Conservation (phyloP, 2,888 invertebrate genomes). For the Asteroscopus sphinx region DNA sequence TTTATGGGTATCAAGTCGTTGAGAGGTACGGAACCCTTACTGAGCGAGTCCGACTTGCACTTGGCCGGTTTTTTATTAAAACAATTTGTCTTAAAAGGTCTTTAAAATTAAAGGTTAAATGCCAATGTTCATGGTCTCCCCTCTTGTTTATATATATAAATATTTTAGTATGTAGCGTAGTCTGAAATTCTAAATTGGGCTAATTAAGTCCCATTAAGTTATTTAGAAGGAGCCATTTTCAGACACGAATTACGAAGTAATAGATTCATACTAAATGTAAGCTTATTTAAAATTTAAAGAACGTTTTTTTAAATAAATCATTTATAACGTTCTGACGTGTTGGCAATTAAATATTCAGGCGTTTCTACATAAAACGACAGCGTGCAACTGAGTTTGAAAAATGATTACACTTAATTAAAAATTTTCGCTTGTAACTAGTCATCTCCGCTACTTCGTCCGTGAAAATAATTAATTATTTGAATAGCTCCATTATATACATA, state of each 20-base stretch:
- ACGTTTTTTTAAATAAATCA: conserved; percentile 10
- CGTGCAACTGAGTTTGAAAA: conserved; percentile 43
- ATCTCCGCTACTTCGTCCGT: conserved; percentile 1
- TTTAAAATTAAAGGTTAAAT: too few species aligned
- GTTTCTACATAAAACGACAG: conserved; percentile 18
- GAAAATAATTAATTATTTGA: conserved; percentile 9
- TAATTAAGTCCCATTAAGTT: conserved; percentile 16
- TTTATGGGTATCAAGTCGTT: too few species aligned
- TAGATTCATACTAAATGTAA: neutral
- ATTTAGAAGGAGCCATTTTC: conserved; percentile 1
- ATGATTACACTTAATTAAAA: conserved; percentile 40
- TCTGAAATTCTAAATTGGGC: conserved; percentile 2
- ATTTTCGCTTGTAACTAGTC: conserved; percentile 18
- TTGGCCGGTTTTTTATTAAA: too few species aligned
- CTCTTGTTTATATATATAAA: conserved; percentile 7
- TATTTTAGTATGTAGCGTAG: conserved; percentile 12
- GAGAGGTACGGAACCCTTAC: too few species aligned
- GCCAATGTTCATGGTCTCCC: conserved; percentile 3
- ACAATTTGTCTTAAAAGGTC: too few species aligned
- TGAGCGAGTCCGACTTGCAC: too few species aligned
- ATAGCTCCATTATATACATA: too few species aligned
- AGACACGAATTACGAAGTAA: conserved; percentile 5
- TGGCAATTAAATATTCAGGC: conserved; percentile 31
- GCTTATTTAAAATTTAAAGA: conserved; percentile 4
- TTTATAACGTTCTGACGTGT: conserved; percentile 8